Conservation (phyloP, 2,888 invertebrate species). For the Vannuccia rotundouncinata region DNA sequence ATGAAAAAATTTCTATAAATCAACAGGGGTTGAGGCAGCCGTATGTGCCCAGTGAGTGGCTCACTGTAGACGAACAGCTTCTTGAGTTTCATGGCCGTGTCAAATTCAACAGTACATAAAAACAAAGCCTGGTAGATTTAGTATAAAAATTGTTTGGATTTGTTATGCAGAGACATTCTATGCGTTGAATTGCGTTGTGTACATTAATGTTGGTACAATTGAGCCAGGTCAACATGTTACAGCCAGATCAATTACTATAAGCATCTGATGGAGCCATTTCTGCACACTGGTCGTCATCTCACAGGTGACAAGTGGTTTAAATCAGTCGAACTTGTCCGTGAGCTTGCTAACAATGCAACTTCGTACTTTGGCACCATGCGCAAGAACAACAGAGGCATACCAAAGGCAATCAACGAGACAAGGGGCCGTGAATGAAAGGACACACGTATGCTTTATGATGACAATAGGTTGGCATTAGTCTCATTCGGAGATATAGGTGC, state of each 20-base stretch:
- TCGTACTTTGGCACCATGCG: not conserved
- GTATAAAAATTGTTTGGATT: not conserved
- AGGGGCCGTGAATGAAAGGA: not conserved
- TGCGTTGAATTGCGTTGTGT: not conserved
- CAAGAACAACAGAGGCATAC: slow-evolving; percentile 2
- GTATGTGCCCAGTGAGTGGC: not conserved
- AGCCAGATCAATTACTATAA: no score
- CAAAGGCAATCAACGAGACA: no score
- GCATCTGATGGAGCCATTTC: slow-evolving; percentile 12
- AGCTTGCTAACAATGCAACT: not conserved
- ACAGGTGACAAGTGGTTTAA: not conserved
- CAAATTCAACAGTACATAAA: not conserved
- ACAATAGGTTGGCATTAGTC: not conserved
- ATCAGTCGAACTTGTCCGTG: not conserved
- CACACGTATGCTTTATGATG: not conserved
- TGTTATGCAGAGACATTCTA: slow-evolving; percentile 7
- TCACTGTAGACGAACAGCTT: not conserved
- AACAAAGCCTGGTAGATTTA: slow-evolving; percentile 7
- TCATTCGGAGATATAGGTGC: not conserved
- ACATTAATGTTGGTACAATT: slow-evolving; percentile 13
- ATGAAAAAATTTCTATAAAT: not conserved
- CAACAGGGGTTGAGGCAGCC: not conserved
- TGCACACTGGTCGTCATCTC: not conserved
- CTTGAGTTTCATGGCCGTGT: not conserved
- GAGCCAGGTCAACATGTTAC: not conserved